Evolutionary conservation across 2,797 vertebrate genomes (phyloP).

Genomic region (Heteromormyrus szaboi): DNA sequence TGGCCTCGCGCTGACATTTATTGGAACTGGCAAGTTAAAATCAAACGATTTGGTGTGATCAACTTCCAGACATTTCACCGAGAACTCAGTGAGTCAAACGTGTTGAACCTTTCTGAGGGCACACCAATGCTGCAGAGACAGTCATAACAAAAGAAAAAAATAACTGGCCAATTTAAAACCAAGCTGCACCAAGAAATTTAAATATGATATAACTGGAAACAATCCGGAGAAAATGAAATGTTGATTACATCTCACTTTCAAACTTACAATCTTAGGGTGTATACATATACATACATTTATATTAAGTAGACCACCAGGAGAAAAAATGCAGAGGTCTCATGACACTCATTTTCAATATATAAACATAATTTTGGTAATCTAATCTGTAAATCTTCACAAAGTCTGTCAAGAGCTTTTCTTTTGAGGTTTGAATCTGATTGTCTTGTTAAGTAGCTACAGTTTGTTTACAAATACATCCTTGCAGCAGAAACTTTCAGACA

Average conservation of each 20-base stretch:
- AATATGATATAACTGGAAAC: background rate
- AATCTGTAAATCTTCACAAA: slow-evolving; percentile 26
- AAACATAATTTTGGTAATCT: slow-evolving; percentile 22
- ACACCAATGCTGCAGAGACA: background rate
- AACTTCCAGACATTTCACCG: background rate
- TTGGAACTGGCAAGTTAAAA: background rate
- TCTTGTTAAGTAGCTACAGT: background rate
- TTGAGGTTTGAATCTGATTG: background rate
- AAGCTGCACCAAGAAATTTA: background rate
- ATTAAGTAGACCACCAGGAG: background rate
- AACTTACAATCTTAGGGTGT: background rate
- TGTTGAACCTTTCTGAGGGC: background rate
- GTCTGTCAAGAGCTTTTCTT: background rate
- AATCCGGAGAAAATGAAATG: background rate
- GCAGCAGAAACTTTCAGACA: background rate
- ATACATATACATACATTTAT: background rate
- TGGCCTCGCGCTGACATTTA: background rate
- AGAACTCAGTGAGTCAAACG: background rate
- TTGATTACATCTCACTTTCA: background rate
- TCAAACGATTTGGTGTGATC: background rate
- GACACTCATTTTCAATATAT: slow-evolving; percentile 18
- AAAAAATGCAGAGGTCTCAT: slow-evolving; percentile 7
- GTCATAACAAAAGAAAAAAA: background rate
- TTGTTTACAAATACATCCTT: background rate
- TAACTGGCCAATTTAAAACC: background rate